Evolutionary conservation across 2,888 invertebrate genomes (phyloP), one percentile per base, ranked within the genome.

Genomic region (Blastobasis lacticolella): DNA sequence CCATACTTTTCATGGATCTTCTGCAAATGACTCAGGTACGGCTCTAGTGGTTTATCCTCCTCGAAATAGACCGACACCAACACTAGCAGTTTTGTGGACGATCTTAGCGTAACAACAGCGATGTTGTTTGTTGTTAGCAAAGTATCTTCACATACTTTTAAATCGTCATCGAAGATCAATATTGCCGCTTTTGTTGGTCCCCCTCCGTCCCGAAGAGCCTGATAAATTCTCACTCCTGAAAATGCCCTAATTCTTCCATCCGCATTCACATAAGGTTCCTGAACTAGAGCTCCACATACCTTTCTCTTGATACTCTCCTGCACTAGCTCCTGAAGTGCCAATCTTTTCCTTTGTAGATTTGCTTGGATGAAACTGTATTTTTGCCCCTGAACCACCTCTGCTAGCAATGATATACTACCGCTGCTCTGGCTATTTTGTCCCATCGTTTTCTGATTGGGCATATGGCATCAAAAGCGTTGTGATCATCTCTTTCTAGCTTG

Each of bases 251-350:
- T 36, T 38, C 40, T 51, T 9, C 45, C n/a, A 37, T 10, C 46
- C 44, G n/a, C 23, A 1, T 57, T 55, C 1, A 57, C 44, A 43
- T 57, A 58, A 0, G 56, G 58, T 40, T 58, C 55, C 44, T 55
- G 55, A 3, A 59, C 7, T 4, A 57, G 40, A 1, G 57, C 55
- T 5, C 52, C 9, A 1, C 42, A 36, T 0, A 50, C 9, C 38
- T 47, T 51, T 1, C 48, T n/a, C 5, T 41, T 49, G 0, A 5
- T 23, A 0, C 56, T 51, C 10, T 57, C 58, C 9, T 51, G 9
- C 8, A 57, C 6, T 1, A 58, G 48, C 41, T 60, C 58, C 0
- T 55, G 9, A 6, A 54, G 54, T 0, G 59, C 57, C 0, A 56
- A 49, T 37, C 46, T 41, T 0, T 48, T 56, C 1, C 56, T 38